These are phyloP conservation scores for Oophaga sylvatica DNA, from an alignment of 2,797 vertebrate species.

Conservation along the genomic window DNA sequence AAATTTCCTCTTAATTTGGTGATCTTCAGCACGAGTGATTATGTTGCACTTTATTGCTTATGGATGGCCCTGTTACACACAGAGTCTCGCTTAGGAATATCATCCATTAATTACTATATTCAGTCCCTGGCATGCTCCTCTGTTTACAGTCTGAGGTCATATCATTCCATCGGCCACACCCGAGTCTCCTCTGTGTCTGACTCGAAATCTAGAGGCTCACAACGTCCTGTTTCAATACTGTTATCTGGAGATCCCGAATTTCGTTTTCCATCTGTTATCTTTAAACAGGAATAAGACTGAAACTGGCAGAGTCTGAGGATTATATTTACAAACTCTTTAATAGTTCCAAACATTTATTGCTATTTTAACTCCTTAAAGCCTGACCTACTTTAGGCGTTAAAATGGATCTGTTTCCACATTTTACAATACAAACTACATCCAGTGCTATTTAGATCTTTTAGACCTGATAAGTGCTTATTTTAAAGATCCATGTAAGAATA, in stretches of 20 bases:
- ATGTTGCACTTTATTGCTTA: neutral
- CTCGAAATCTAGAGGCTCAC: constrained; percentile 19
- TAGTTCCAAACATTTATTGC: neutral
- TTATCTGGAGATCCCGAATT: neutral
- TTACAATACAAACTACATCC: no score
- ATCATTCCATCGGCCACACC: constrained; percentile 30
- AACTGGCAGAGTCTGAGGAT: neutral
- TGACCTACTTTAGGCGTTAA: no score
- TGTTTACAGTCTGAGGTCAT: constrained; percentile 30
- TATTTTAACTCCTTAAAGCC: neutral
- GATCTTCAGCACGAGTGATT: neutral
- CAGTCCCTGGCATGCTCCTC: neutral
- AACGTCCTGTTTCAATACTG: constrained; percentile 21
- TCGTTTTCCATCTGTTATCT: neutral
- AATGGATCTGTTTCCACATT: no score
- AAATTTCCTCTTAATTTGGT: neutral
- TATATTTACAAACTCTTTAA: neutral
- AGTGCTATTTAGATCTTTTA: no score
- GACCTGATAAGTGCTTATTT: no score
- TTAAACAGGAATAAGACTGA: neutral
- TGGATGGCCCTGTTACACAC: neutral
- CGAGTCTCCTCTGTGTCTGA: constrained; percentile 20
- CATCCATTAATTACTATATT: constrained; percentile 1
- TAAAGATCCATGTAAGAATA: no score
- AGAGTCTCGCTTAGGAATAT: neutral